Evolutionary conservation across 2,113 vertebrate genomes (phyloP).

Genomic region (Bothrops jararaca): DNA sequence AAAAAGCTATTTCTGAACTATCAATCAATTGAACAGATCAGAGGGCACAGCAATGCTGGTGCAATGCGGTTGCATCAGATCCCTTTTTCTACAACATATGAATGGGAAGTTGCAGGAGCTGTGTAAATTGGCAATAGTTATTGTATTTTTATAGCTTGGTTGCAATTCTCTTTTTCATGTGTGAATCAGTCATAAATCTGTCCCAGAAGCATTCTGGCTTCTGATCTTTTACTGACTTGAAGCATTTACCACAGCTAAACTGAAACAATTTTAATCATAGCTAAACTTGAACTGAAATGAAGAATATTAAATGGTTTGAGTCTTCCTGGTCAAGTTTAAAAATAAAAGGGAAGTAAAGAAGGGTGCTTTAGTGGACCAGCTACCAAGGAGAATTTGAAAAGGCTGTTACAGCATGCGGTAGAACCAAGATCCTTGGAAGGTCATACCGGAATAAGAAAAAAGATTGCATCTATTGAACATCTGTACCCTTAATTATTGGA

Average conservation of each 20-base stretch:
- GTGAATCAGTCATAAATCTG: not conserved
- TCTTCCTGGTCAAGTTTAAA: not conserved
- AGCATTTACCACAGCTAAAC: not conserved
- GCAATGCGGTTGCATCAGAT: not conserved
- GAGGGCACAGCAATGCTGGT: too few species aligned
- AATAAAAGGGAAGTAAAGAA: not conserved
- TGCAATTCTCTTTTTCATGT: not conserved
- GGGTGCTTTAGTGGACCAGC: not conserved
- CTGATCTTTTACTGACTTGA: not conserved
- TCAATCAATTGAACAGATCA: not conserved
- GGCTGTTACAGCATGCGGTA: not conserved
- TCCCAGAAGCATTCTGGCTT: not conserved
- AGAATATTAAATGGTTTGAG: not conserved
- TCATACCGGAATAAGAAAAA: not conserved
- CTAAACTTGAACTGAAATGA: not conserved
- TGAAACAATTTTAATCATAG: not conserved
- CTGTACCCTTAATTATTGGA: not conserved
- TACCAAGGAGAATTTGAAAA: not conserved
- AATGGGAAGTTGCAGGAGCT: not conserved
- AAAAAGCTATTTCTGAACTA: not conserved
- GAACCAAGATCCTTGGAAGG: not conserved
- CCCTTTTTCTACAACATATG: not conserved
- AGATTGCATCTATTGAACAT: not conserved
- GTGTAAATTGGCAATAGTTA: not conserved
- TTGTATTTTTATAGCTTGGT: not conserved